Base-by-base conservation (phyloP, 92 coral and sea anemone genomes). In the Phenganax subtilis region DNA sequence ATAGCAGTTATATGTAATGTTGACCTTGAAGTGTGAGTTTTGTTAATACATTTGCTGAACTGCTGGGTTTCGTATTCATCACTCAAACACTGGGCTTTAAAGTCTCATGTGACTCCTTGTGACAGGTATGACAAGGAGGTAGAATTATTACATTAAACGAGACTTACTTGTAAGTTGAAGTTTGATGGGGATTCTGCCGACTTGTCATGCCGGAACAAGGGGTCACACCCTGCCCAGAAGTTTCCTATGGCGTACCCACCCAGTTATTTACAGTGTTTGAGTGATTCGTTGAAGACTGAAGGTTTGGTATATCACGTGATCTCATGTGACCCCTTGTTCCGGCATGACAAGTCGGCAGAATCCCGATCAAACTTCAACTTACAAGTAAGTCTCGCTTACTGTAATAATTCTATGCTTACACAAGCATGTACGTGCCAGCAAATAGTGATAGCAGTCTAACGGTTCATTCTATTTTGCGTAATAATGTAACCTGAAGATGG, bases 131-230 rank as follows among this genome's bases (percentile, higher is more conserved):
- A 1, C 67, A 61, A 61, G 67, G 67, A 61, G 67, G 15, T 61
- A 61, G 67, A 61, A 61, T 61, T 61, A 12, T 14, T 15, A 61
- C 20, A 61, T 61, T 61, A 61, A 61, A 61, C 3, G 67, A 61
- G 28, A 61, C 67, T 61, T 61, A 61, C 67, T 28, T 61, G 67
- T 61, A 61, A 61, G 67, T 61, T 7, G 72, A 66, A 66, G 72
- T 66, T 66, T 66, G 72, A 3, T 66, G 72, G 72, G 7, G 12
- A 66, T 66, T 66, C 72, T 66, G 31, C 15, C 30, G 72, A 66
- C 72, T 66, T 66, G 72, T 29, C 72, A 66, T 29, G 5, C 72
- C 72, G 72, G 47, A 66, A 66, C 72, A 66, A 66, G 31, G 72
- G 72, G 72, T 66, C 72, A 66, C 72, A 66, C 72, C 72, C 72